Evolutionary conservation across 2,888 invertebrate genomes (phyloP).

Genomic region (Tethea ocularis): DNA sequence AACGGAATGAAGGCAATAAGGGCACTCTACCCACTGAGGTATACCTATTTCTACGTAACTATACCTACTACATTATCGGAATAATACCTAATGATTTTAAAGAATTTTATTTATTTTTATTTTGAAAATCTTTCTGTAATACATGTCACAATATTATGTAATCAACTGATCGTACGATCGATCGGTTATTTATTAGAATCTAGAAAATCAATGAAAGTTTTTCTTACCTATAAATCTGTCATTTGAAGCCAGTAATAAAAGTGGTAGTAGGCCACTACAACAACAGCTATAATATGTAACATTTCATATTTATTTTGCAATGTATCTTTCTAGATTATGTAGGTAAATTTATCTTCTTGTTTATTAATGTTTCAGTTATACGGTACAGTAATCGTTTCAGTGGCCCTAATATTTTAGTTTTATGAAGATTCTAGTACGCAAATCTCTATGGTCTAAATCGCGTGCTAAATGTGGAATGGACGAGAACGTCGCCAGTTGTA

Average conservation of each 20-base stretch:
- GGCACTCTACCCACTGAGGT: too few species aligned
- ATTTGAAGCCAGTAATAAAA: not conserved
- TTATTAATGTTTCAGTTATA: slow-evolving; percentile 6
- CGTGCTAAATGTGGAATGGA: slow-evolving; percentile 16
- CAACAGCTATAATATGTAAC: not conserved
- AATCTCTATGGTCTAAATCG: slow-evolving; percentile 10
- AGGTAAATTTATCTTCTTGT: slow-evolving; percentile 6
- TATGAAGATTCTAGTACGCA: not conserved
- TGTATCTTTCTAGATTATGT: slow-evolving; percentile 6
- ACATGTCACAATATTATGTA: too few species aligned
- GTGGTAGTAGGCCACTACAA: not conserved
- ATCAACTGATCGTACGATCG: too few species aligned
- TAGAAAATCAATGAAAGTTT: too few species aligned
- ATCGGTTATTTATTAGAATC: too few species aligned
- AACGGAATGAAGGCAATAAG: not conserved
- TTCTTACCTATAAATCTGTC: slow-evolving; percentile 12
- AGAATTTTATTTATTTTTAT: too few species aligned
- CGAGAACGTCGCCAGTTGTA: slow-evolving; percentile 32
- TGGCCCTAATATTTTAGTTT: slow-evolving; percentile 5
- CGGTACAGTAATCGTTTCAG: not conserved
- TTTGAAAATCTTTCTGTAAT: too few species aligned
- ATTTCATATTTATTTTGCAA: not conserved
- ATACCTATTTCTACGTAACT: too few species aligned
- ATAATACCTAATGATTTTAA: too few species aligned
- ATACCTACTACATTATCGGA: too few species aligned